These are phyloP conservation scores for Lasioglossum vierecki DNA, from an alignment of 2,888 invertebrate species.

Conservation along the genomic window DNA sequence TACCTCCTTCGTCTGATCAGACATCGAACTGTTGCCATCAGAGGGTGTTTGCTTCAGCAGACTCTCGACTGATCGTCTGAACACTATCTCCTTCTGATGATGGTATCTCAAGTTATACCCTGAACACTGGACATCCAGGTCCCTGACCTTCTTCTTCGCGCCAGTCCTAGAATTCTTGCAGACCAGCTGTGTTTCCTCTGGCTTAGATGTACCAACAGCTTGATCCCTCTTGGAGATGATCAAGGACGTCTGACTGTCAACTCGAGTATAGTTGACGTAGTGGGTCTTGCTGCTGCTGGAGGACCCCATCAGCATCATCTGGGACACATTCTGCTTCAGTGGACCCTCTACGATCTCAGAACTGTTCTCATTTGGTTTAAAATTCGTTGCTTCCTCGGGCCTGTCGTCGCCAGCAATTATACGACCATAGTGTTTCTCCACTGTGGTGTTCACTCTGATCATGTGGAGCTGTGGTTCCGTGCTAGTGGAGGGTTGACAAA, in stretches of 20 bases:
- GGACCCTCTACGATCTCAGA: not conserved
- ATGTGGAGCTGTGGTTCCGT: conserved; percentile 1
- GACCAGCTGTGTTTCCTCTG: not conserved
- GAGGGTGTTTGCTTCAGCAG: conserved; percentile 16
- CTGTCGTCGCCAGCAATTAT: conserved; percentile 10
- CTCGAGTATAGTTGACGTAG: conserved; percentile 19
- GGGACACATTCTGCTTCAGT: not conserved
- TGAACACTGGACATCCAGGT: conserved; percentile 33
- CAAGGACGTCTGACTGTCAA: conserved; percentile 28
- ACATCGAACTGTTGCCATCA: not conserved
- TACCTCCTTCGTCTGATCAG: not conserved
- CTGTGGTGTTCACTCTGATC: conserved; percentile 39
- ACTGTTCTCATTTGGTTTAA: no score
- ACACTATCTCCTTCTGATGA: not conserved
- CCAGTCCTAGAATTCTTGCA: not conserved
- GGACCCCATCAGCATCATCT: conserved; percentile 8
- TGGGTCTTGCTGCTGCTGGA: not conserved
- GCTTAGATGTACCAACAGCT: not conserved
- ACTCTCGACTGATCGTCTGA: conserved; percentile 19
- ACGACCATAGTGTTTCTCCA: conserved; percentile 26
- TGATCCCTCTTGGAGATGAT: conserved; percentile 20
- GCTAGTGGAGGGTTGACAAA: not conserved
- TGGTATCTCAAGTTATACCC: conserved; percentile 19
- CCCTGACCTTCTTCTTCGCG: not conserved
- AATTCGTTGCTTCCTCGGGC: no score